Percentiles rank a stretch among this genome's conserved stretches.
phyloP scores from a whole-genome alignment of 2,113 vertebrate genomes.

The Caretta caretta region DNA sequence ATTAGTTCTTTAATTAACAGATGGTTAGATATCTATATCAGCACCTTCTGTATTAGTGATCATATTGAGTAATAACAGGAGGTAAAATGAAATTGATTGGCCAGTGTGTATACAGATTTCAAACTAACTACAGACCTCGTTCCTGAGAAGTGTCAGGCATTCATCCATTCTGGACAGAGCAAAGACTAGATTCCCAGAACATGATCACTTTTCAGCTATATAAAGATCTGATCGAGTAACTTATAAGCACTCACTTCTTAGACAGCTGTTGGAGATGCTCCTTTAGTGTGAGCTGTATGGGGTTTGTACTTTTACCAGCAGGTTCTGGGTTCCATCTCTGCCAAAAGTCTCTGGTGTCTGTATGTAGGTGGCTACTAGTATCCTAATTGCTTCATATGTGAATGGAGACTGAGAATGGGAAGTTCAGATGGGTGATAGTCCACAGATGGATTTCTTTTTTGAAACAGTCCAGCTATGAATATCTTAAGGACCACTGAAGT shows the following conservation, averaged over 20 bases:
- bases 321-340: not conserved
- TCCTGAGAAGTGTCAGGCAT: not conserved
- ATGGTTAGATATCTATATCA: not conserved
- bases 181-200: conserved; percentile 45
- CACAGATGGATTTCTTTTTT: not conserved
- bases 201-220: conserved; percentile 1
- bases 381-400: not conserved
- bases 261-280: no score
- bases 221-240: not conserved
- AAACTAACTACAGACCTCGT: not conserved
- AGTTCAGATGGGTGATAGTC: not conserved
- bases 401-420: not conserved
- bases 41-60: not conserved
- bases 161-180: not conserved
- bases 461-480: no score
- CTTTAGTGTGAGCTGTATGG: not conserved
- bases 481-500: not conserved
- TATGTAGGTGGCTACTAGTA: not conserved
- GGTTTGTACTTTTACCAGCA: not conserved
- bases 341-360: not conserved
- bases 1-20: conserved; percentile 27
- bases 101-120: not conserved
- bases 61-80: not conserved
- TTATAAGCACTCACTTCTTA: not conserved
- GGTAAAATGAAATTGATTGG: not conserved